Conservation (phyloP, 2,888 invertebrate genomes). For the Xylocampa areola region DNA sequence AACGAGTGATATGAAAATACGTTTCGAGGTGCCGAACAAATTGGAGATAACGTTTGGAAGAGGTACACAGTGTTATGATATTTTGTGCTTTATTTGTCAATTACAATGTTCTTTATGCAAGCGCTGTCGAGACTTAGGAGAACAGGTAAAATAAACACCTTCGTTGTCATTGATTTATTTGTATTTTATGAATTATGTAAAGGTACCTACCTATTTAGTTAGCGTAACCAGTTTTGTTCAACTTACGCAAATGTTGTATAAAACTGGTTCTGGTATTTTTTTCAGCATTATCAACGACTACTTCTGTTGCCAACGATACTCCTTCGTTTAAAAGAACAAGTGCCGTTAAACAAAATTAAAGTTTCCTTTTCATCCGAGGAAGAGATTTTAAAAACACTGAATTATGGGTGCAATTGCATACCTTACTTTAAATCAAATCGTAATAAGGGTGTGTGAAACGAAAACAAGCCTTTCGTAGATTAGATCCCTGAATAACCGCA, state of each 20-base stretch:
- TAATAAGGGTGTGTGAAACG: constrained; percentile 48
- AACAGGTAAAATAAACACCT: constrained; percentile 51
- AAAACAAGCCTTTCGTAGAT: constrained; percentile 52
- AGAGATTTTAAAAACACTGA: constrained; percentile 23
- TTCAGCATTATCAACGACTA: constrained; percentile 27
- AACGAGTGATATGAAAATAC: constrained; percentile 85
- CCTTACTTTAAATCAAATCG: constrained; percentile 30
- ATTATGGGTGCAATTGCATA: constrained; percentile 33
- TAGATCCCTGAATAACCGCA: constrained; percentile 60
- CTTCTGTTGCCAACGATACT: constrained; percentile 19
- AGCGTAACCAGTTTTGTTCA: constrained; percentile 37
- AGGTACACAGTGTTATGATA: constrained; percentile 73
- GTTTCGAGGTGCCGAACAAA: constrained; percentile 87
- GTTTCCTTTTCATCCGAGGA: constrained; percentile 14
- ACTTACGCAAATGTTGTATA: constrained; percentile 25
- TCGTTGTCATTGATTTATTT: constrained; percentile 19
- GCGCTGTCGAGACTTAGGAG: constrained; percentile 45
- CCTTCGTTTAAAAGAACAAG: constrained; percentile 30
- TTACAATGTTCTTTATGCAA: constrained; percentile 55
- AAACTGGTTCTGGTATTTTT: constrained; percentile 48
- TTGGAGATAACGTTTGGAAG: constrained; percentile 87
- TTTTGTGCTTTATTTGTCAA: constrained; percentile 53
- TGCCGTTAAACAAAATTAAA: constrained; percentile 29
- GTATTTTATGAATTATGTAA: constrained; percentile 28
- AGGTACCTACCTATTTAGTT: too few species aligned